Percentiles rank a stretch among this genome's conserved stretches.
phyloP scores from a whole-genome alignment of 2,888 invertebrate genomes.

The Eupithecia insigniata region DNA sequence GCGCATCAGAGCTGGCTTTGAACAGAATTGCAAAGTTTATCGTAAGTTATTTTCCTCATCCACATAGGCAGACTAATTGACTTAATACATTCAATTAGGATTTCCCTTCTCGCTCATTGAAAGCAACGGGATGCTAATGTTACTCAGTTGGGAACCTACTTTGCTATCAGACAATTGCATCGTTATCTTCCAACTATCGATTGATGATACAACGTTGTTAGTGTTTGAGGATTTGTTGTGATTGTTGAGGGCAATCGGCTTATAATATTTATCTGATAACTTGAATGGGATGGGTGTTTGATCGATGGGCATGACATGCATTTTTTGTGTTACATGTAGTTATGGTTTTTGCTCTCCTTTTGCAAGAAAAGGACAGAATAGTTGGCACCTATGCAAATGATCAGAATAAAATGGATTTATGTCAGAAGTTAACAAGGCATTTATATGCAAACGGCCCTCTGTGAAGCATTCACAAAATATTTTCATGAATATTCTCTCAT shows the following conservation, averaged over 20 bases:
- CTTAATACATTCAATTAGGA: constrained; percentile 15
- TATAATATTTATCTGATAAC: constrained; percentile 70
- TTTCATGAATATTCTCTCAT: constrained; percentile 11
- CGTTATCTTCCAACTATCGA: constrained; percentile 40
- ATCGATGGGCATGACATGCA: constrained; percentile 54
- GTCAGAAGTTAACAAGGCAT: neutral
- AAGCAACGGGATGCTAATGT: neutral
- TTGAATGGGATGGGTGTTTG: constrained; percentile 58
- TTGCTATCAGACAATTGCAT: constrained; percentile 28
- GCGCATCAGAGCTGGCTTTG: constrained; percentile 5
- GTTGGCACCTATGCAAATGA: too few species aligned
- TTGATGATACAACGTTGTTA: constrained; percentile 40
- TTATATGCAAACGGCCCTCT: neutral
- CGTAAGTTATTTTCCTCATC: constrained; percentile 10
- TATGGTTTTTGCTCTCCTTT: constrained; percentile 24
- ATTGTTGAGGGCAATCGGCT: constrained; percentile 67
- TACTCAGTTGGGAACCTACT: neutral
- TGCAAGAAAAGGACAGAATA: neutral
- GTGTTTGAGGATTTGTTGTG: constrained; percentile 59
- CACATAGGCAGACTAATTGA: neutral
- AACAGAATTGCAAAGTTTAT: constrained; percentile 8
- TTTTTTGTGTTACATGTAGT: constrained; percentile 26
- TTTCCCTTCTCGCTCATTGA: constrained; percentile 5
- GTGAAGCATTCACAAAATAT: constrained; percentile 3
- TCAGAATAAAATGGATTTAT: neutral